These are phyloP conservation scores for Cathartes aura DNA, from an alignment of 2,113 vertebrate genomes.

Conservation along the genomic window DNA sequence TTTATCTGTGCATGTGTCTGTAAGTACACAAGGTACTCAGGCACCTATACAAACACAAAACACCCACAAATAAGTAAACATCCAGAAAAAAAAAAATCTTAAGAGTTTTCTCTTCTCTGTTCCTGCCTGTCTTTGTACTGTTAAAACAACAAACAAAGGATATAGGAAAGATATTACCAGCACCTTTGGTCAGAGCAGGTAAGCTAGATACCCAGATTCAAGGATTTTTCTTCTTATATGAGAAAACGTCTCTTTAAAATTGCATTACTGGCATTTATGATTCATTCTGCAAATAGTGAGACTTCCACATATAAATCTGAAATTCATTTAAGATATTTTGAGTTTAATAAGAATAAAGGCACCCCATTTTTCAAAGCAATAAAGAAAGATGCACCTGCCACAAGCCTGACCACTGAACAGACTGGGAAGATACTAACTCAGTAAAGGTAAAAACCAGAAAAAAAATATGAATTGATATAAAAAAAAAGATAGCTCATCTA, in stretches of 20 bases:
- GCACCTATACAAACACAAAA: background rate
- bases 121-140: background rate
- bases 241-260: constrained; percentile 63
- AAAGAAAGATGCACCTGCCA: constrained; percentile 71
- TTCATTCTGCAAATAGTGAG: constrained; percentile 67
- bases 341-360: constrained; percentile 71
- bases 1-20: background rate
- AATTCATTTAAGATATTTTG: constrained; percentile 70
- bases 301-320: constrained; percentile 64
- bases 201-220: background rate
- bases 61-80: background rate
- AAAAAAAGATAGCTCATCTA: background rate
- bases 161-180: background rate
- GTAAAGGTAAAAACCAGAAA: constrained; percentile 23
- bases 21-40: background rate
- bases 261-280: constrained; percentile 67
- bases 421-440: background rate
- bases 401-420: background rate
- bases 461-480: constrained; percentile 16
- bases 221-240: constrained; percentile 37
- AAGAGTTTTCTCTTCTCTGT: background rate
- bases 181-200: constrained; percentile 23
- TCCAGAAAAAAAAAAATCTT: background rate
- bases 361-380: constrained; percentile 63
- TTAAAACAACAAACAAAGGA: background rate